Conservation (phyloP, 2,113 vertebrate genomes). For the Stictonetta naevosa region DNA sequence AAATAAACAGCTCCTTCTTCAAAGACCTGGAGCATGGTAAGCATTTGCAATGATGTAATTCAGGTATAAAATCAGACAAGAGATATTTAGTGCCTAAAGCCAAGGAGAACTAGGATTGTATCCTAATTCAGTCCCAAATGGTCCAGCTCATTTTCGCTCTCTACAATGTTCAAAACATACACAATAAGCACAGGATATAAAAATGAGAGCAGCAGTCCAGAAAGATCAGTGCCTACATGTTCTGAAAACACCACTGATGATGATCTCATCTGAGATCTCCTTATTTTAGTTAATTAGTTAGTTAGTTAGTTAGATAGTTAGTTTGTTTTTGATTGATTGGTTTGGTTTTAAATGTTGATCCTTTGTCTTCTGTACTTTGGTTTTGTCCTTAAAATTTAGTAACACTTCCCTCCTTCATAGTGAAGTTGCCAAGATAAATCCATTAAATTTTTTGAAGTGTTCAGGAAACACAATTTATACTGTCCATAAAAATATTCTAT, state of each 20-base stretch:
- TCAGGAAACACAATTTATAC: not conserved
- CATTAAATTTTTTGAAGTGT: not conserved
- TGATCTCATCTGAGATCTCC: not conserved
- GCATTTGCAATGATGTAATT: not conserved
- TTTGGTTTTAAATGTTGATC: not conserved
- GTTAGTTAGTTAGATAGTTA: too few species aligned
- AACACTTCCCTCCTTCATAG: not conserved
- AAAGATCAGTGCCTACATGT: not conserved
- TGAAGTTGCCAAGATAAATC: not conserved
- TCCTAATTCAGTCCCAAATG: not conserved
- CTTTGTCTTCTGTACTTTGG: not conserved
- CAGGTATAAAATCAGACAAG: not conserved
- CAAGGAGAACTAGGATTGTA: not conserved
- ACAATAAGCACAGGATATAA: not conserved
- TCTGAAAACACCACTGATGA: not conserved
- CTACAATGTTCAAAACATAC: not conserved
- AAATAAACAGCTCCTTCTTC: not conserved
- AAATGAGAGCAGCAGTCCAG: not conserved
- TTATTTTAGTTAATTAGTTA: not conserved
- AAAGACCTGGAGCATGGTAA: not conserved
- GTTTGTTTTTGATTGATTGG: not conserved
- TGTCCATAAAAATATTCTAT: not conserved
- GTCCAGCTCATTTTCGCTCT: not conserved
- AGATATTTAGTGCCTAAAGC: not conserved
- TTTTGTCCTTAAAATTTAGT: not conserved